Evolutionary conservation across 2,113 vertebrate species (phyloP).

Genomic region (Gadus chalcogrammus): DNA sequence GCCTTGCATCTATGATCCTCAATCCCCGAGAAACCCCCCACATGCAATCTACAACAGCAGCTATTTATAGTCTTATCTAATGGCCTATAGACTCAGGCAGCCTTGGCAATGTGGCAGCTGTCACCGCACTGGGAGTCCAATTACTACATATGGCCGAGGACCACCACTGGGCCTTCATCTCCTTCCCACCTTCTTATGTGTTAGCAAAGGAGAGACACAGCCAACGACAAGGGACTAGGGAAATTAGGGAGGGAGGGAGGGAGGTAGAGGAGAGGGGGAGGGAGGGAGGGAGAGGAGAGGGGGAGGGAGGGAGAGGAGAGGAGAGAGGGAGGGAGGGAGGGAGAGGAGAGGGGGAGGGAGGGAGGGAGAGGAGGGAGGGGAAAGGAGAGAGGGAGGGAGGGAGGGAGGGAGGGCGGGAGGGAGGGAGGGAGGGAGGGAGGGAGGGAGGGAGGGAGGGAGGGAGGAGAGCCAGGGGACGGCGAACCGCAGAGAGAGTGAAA

Average conservation of each 20-base stretch:
- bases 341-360: neutral
- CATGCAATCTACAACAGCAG: neutral
- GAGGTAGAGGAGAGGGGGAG: constrained; percentile 18
- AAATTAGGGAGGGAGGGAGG: neutral
- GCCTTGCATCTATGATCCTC: too few species aligned
- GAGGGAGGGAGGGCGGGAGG: constrained; percentile 21
- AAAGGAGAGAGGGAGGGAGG: constrained; percentile 14
- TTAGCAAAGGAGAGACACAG: constrained; percentile 1
- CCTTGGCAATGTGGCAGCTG: constrained; percentile 58
- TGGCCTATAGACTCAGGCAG: constrained; percentile 46
- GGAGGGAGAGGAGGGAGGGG: constrained; percentile 3
- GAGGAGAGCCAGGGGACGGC: neutral
- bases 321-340: constrained; percentile 27
- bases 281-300: constrained; percentile 27
- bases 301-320: constrained; percentile 18
- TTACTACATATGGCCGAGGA: constrained; percentile 49
- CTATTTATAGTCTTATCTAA: constrained; percentile 53
- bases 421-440: constrained; percentile 24
- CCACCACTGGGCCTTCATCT: constrained; percentile 31
- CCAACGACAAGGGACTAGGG: neutral
- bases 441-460: constrained; percentile 27
- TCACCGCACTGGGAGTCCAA: constrained; percentile 57
- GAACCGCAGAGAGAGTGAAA: too few species aligned
- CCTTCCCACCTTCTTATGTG: constrained; percentile 43
- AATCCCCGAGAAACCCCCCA: neutral